Conservation (phyloP, 2,113 vertebrate species). For the Pteropus alecto region DNA sequence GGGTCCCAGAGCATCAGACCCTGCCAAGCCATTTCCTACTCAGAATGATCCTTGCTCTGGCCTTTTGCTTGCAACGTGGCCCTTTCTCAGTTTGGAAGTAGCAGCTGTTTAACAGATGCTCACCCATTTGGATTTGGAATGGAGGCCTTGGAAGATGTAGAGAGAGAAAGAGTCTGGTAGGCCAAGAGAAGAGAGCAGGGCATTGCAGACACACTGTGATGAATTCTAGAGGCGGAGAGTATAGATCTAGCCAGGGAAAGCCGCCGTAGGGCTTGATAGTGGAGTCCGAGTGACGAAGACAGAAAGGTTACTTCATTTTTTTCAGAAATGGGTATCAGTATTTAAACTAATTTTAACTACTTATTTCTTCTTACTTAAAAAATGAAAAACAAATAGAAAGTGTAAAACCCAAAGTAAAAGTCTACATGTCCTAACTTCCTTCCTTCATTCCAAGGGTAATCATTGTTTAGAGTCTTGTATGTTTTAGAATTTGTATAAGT, state of each 20-base stretch:
- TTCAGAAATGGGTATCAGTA: not conserved
- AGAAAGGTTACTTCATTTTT: not conserved
- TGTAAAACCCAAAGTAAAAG: not conserved
- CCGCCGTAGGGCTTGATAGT: fast-evolving
- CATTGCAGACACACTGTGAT: not conserved
- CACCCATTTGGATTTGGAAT: conserved; percentile 32
- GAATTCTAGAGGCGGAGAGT: not conserved
- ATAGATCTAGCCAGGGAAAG: not conserved
- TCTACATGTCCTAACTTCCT: not conserved
- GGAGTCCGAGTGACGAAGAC: not conserved
- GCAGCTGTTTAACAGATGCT: conserved; percentile 54
- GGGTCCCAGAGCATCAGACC: conserved; percentile 23
- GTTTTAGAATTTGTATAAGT: not conserved
- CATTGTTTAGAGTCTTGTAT: not conserved
- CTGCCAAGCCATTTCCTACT: conserved; percentile 59
- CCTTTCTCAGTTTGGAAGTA: conserved; percentile 44
- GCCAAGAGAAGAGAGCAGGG: not conserved
- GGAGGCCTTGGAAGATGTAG: not conserved
- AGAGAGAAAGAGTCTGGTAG: not conserved
- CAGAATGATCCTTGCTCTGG: conserved; percentile 49
- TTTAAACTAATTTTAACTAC: not conserved
- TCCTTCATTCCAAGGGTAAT: not conserved
- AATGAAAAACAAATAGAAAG: not conserved
- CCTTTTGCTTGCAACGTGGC: conserved; percentile 19
- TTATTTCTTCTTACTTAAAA: not conserved